These are phyloP conservation scores for Oncopeltus fasciatus DNA, from an alignment of 1,140 invertebrate genomes.

Conservation along the genomic window DNA sequence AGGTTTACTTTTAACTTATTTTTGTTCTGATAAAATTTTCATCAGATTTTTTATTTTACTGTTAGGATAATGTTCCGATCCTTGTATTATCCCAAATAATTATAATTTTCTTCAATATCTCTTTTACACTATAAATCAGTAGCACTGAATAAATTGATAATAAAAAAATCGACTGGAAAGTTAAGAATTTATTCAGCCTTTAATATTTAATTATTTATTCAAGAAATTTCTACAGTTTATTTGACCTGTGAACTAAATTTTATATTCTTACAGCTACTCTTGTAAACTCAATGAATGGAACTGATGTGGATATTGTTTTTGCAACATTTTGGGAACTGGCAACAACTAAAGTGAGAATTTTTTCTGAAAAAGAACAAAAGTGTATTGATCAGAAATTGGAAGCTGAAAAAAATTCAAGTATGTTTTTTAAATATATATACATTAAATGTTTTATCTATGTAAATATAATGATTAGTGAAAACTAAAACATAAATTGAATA, in stretches of 20 bases:
- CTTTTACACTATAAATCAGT: no score
- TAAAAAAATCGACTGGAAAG: no score
- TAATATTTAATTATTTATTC: no score
- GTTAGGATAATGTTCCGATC: no score
- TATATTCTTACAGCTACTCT: conserved; percentile 28
- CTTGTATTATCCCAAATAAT: no score
- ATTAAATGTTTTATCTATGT: neutral
- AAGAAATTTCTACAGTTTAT: no score
- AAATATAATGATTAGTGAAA: neutral
- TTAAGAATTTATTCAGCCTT: no score
- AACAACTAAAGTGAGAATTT: conserved; percentile 29
- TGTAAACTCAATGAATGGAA: conserved; percentile 24
- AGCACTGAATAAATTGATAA: no score
- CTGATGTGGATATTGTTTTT: conserved; percentile 37
- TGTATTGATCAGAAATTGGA: conserved; percentile 32
- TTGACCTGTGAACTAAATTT: conserved; percentile 6
- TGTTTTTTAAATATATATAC: neutral
- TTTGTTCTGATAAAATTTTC: no score
- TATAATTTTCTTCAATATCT: no score
- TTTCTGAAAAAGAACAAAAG: conserved; percentile 34
- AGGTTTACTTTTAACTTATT: no score
- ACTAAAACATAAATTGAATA: neutral
- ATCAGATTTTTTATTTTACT: no score
- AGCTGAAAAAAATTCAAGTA: conserved; percentile 20
- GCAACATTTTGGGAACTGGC: conserved; percentile 39